Base-by-base conservation (phyloP, 92 coral and sea anemone species). In the Paragorgia papillata region DNA sequence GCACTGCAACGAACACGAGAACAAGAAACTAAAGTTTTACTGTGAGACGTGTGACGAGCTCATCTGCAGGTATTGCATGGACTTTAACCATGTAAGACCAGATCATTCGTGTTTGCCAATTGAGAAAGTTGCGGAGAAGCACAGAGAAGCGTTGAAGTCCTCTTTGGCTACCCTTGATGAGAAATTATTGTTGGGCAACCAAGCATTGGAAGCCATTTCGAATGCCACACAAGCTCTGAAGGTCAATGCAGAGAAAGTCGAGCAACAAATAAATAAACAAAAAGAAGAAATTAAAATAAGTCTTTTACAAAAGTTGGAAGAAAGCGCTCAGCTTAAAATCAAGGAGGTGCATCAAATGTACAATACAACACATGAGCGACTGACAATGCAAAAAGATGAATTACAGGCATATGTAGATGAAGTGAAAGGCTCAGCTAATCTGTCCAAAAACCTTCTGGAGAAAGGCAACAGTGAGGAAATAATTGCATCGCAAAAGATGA, bases 11-110 rank as follows among this genome's bases (percentile, higher is more conserved):
- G 30, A 51, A 71, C 78, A 71, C 37, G 9, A 57, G 12, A 24
- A 33, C 14, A 53, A 71, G 58, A 71, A 71, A 21, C 54, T 71
- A 13, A 71, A 71, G 32, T 33, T 51, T 3, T 71, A 71, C 54
- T 71, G 78, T 33, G 78, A 71, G 41, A 71, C 78, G 3, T 71
- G 78, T 43, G 63, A 54, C 9, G 31, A 71, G 10, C 54, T 71
- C 48, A 55, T 71, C 30, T 71, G 78, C 19, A 53, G 62, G 32
- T 19, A 71, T 35, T 71, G 64, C 33, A 35, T 35, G 14, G 78
- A 22, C 31, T 71, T 70, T 31, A 57, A 53, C 56, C 77, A 70
- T 22, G 62, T 15, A 3, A 50, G 31, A 34, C 63, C 59, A 24
- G 59, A 54, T 2, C 77, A 70, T 54, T 8, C 14, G 24, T 70